Conservation (phyloP, 2,797 vertebrate species). For the Chanos chanos region DNA sequence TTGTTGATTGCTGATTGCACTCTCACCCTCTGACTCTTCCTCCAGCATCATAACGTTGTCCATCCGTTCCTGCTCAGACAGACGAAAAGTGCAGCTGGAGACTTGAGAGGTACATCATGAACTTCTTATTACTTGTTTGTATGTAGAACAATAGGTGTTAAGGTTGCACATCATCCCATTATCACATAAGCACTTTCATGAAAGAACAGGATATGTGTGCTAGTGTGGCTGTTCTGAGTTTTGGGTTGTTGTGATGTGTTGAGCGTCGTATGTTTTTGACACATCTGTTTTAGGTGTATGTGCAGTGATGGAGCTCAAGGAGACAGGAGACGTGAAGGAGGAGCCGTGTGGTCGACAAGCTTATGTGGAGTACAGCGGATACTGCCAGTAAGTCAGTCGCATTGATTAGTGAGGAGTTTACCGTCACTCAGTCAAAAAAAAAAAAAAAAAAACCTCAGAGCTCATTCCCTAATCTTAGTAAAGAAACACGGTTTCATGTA, state of each 20-base stretch:
- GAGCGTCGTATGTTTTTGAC: neutral
- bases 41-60: slow-evolving; percentile 57
- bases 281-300: slow-evolving; percentile 54
- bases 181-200: too few species aligned
- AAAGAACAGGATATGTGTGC: neutral
- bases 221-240: neutral
- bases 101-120: slow-evolving; percentile 38
- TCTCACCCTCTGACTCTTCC: slow-evolving; percentile 18
- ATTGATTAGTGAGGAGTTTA: slow-evolving; percentile 23
- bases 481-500: too few species aligned
- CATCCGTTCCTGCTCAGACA: slow-evolving; percentile 45
- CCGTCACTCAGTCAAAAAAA: too few species aligned
- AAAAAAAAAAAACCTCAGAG: too few species aligned
- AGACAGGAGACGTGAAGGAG: slow-evolving; percentile 49
- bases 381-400: slow-evolving; percentile 63
- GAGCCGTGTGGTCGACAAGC: slow-evolving; percentile 57
- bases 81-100: neutral
- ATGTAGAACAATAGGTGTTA: too few species aligned
- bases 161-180: too few species aligned
- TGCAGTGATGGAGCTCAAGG: slow-evolving; percentile 63
- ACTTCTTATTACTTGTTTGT: too few species aligned
- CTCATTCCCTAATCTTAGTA: too few species aligned
- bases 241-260: neutral
- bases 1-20: too few species aligned
- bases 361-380: slow-evolving; percentile 44